Evolutionary conservation across 2,888 invertebrate genomes (phyloP), one percentile per base, ranked within the genome.

Genomic region (Hypselothyrea guttata): DNA sequence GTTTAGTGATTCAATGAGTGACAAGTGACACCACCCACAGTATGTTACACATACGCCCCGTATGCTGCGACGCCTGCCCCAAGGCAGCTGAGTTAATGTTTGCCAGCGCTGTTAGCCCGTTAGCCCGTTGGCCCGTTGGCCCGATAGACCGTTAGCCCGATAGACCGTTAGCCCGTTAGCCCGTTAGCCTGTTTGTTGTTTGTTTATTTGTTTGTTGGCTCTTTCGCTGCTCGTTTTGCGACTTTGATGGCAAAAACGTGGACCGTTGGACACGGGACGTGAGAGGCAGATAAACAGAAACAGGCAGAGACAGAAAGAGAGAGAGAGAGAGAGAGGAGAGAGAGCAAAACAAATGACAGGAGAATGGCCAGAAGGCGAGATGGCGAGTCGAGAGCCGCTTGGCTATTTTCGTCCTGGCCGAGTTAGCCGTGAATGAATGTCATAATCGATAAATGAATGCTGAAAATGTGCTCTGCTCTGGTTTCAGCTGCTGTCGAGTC

Each of bases 361-460:
- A 33, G 34, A 22, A 5, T 9, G 9, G 28, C 28, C 28, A 9
- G 7, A 7, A 34, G 7, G 34, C 13, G 34, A 12, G 35, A 35
- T 4, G 15, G 4, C 18, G 40, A 41, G 37, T 28, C 30, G 47
- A 47, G 51, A 58, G 31, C 55, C 42, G 58, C 62, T 47, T 34
- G 57, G 74, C 76, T 81, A 85, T 83, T 81, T 85, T 85, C 41
- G 70, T 66, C 55, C 48, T 40, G 12, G 27, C 56, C 53, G 59
- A 57, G 59, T n/a, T n/a, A 77, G 71, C 78, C 69, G 83, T 79
- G 73, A 81, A 81, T 85, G 84, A 85, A 85, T 79, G 81, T 73
- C 74, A 85, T 81, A 81, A 81, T 81, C 81, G 86, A 81, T 81
- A 81, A 81, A 73, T 79, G 84, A 81, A 81, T 84, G 79, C 73